Conservation (phyloP, 2,888 invertebrate genomes). For the Ferdinandea cuprea region DNA sequence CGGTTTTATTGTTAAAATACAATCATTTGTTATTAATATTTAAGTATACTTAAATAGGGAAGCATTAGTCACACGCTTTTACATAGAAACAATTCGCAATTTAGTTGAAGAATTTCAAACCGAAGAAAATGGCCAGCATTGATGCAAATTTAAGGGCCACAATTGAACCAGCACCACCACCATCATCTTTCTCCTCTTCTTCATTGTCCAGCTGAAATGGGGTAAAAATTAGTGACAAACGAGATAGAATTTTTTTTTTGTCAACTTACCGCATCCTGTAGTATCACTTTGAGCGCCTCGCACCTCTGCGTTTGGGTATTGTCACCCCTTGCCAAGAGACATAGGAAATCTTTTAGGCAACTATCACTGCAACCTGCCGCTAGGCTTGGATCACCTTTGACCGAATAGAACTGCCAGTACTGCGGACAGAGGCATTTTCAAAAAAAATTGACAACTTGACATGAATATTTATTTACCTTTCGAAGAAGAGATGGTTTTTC, state of each 20-base stretch:
- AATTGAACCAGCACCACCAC: constrained; percentile 24
- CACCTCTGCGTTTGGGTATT: constrained; percentile 77
- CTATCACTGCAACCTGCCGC: constrained; percentile 77
- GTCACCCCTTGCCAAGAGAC: constrained; percentile 78
- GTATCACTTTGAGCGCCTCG: constrained; percentile 75
- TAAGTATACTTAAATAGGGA: constrained; percentile 10
- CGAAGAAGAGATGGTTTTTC: constrained; percentile 77
- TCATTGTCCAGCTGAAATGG: constrained; percentile 35
- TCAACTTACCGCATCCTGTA: constrained; percentile 77
- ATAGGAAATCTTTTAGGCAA: constrained; percentile 78
- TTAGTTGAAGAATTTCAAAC: constrained; percentile 38
- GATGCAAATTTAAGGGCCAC: constrained; percentile 39
- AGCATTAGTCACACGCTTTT: constrained; percentile 14
- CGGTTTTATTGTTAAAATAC: constrained; percentile 30
- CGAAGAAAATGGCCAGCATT: constrained; percentile 30
- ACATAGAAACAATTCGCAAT: neutral
- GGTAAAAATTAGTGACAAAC: neutral
- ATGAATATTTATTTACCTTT: constrained; percentile 74
- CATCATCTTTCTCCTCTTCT: constrained; percentile 1
- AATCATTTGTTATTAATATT: neutral
- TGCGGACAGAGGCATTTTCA: constrained; percentile 32
- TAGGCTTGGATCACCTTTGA: constrained; percentile 78
- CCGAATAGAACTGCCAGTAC: constrained; percentile 78
- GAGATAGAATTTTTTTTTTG: neutral
- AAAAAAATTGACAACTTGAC: neutral